Conservation (phyloP, 2,113 vertebrate species). For the Saimiri boliviensis region DNA sequence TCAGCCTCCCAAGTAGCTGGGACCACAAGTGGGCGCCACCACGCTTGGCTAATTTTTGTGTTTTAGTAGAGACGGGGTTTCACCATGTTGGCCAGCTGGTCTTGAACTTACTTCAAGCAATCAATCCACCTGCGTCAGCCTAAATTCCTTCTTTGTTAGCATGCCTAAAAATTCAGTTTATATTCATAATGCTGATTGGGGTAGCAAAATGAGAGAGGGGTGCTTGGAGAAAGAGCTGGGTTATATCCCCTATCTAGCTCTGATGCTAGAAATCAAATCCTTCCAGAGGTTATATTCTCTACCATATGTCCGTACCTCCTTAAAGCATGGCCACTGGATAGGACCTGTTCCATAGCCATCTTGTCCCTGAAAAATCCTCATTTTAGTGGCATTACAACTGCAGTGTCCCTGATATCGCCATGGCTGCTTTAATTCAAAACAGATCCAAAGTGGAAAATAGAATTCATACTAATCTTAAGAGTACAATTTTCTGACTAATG, state of each 20-base stretch:
- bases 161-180: neutral
- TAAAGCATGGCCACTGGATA: neutral
- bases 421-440: constrained; percentile 27
- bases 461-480: constrained; percentile 4
- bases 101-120: no score
- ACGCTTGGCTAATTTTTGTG: no score
- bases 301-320: neutral
- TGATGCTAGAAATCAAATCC: neutral
- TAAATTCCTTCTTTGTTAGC: neutral
- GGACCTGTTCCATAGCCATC: neutral
- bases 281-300: neutral
- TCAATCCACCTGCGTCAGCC: neutral
- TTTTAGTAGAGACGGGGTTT: no score
- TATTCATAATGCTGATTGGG: neutral
- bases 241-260: neutral
- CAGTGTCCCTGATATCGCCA: neutral
- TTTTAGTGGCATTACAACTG: neutral
- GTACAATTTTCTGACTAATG: neutral
- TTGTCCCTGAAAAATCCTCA: constrained; percentile 9
- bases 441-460: neutral
- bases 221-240: neutral
- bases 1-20: no score
- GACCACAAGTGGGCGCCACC: no score
- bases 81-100: no score
- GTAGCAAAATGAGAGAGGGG: neutral